phyloP scores from a whole-genome alignment of 2,888 invertebrate genomes.

The Caenorhabditis imperialis region DNA sequence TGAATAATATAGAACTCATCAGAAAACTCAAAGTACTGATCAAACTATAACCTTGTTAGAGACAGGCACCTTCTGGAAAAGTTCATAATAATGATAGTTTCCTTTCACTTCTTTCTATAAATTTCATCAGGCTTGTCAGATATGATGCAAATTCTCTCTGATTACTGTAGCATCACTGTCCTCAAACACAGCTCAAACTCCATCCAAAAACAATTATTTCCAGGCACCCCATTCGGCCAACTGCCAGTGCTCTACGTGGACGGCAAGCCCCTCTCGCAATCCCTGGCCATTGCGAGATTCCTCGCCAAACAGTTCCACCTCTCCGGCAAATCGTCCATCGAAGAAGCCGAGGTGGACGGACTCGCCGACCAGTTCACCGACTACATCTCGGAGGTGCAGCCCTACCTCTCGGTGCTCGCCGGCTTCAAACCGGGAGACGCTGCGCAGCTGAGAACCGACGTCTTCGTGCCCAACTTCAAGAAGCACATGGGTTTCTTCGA shows the following conservation, averaged over 20 bases:
- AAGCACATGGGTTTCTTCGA: conserved; percentile 67
- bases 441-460: conserved; percentile 46
- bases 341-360: conserved; percentile 64
- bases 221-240: conserved; percentile 66
- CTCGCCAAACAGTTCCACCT: conserved; percentile 60
- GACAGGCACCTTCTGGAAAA: too few species aligned
- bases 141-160: too few species aligned
- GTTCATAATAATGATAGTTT: too few species aligned
- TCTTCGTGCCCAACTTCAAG: conserved; percentile 67
- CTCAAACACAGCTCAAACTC: too few species aligned
- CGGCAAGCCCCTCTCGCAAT: conserved; percentile 63
- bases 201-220: conserved; percentile 16
- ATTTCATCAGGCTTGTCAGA: too few species aligned
- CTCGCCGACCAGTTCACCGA: conserved; percentile 69
- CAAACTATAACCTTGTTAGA: too few species aligned
- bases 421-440: conserved; percentile 64
- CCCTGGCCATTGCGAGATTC: conserved; percentile 63
- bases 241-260: conserved; percentile 68
- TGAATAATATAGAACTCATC: too few species aligned
- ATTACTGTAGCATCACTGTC: too few species aligned
- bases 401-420: conserved; percentile 46
- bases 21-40: too few species aligned
- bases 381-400: conserved; percentile 50
- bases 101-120: too few species aligned
- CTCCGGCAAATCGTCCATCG: conserved; percentile 60